phyloP scores from a whole-genome alignment of 2,797 vertebrate genomes.

The Danio albolineatus region DNA sequence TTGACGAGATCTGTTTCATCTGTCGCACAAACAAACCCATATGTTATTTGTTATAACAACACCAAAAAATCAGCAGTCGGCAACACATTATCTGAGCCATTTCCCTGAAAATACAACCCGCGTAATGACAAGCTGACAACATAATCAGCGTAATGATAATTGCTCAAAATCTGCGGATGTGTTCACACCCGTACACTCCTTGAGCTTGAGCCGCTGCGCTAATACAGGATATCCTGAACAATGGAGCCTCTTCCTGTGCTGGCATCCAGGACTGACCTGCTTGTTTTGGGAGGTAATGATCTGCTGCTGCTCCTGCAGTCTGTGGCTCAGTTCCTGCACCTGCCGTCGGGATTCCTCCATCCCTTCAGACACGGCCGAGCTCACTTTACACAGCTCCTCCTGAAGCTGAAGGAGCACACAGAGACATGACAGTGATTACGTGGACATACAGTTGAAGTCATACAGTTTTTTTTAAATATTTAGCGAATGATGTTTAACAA shows the following conservation, averaged over 20 bases:
- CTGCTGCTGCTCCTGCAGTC: slow-evolving; percentile 85
- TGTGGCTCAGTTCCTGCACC: slow-evolving; percentile 82
- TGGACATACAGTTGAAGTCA: too few species aligned
- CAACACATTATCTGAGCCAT: neutral
- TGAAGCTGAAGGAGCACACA: slow-evolving; percentile 72
- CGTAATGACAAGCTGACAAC: neutral
- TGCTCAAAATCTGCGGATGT: neutral
- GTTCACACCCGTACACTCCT: neutral
- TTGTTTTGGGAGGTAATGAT: slow-evolving; percentile 80
- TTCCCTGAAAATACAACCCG: neutral
- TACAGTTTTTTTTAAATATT: too few species aligned
- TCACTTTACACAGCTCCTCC: slow-evolving; percentile 81
- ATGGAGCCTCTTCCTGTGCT: slow-evolving; percentile 67
- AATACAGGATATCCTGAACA: slow-evolving; percentile 82
- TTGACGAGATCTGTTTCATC: slow-evolving; percentile 70
- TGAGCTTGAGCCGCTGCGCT: slow-evolving; percentile 2
- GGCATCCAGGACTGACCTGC: slow-evolving; percentile 77
- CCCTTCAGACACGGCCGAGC: slow-evolving; percentile 75
- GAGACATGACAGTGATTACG: neutral
- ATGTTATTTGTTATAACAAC: neutral
- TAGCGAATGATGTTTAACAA: too few species aligned
- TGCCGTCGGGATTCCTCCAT: slow-evolving; percentile 76
- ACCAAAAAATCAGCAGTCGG: neutral
- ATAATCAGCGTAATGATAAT: slow-evolving; percentile 9
- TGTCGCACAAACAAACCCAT: slow-evolving; percentile 49